Evolutionary conservation across 2,113 vertebrate species (phyloP), one percentile per base, ranked within the genome.

Genomic region (Accipiter cooperii): DNA sequence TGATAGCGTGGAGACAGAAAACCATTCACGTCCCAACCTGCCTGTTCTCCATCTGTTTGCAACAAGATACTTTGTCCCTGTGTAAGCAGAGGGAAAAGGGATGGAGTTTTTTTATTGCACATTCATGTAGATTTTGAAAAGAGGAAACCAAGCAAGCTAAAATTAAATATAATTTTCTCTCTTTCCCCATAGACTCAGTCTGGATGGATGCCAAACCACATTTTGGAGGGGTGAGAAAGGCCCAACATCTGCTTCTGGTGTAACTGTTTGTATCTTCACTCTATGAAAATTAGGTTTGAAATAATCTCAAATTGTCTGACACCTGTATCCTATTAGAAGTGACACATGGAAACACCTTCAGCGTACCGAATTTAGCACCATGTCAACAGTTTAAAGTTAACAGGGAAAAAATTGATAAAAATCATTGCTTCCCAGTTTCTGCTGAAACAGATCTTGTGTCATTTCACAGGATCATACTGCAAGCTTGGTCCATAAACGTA

Each of bases 261-360:
- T 93, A 97, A 95, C 82, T 93, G 96, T 96, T 97, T 96, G 94
- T 95, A 97, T 93, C 97, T 97, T 97, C 93, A 75, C 84, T 93
- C 71, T 66, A 96, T 61, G 91, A 97, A 97, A 97, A 97, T 97
- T 91, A 97, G 92, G 93, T 97, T 92, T 98, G 97, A 97, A 97
- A 95, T 96, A 94, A 96, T 97, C 93, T 97, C 89, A 92, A 94
- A 91, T 94, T 95, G 57, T 95, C 90, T 90, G 94, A 96, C 96
- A 97, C 96, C 95, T 97, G 96, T 95, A 96, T 96, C 95, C 97
- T 97, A 97, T 97, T 97, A 98, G 95, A 96, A 96, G 82, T 97
- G 97, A 97, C 95, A 97, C 89, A 94, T 73, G 84, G 96, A 97
- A 97, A 97, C 95, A 98, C 97, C 95, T 97, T 94, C 94, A 92